Conservation (phyloP, 2,888 invertebrate genomes). For the Elegia similella region DNA sequence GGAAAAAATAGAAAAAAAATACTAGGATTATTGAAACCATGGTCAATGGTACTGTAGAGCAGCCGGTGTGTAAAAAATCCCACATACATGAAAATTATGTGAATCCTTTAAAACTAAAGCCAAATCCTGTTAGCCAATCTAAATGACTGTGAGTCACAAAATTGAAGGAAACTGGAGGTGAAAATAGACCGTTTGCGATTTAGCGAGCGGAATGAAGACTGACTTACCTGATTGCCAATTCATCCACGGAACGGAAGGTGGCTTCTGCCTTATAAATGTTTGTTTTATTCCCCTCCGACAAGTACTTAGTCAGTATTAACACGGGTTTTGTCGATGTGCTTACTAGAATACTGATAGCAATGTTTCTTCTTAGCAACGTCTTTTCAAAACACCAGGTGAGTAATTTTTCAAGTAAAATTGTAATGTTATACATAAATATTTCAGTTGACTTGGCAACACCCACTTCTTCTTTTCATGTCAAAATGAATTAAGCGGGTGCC, state of each 20-base stretch:
- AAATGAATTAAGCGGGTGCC: too few relatives aligned
- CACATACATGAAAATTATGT: too few relatives aligned
- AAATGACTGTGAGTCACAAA: background rate
- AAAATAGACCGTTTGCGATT: constrained; percentile 16
- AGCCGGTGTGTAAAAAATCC: too few relatives aligned
- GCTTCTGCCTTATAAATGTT: constrained; percentile 2
- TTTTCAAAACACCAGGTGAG: too few relatives aligned
- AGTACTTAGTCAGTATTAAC: background rate
- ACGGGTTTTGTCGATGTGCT: background rate
- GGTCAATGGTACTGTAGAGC: too few relatives aligned
- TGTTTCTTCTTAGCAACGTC: background rate
- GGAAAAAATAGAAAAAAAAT: too few relatives aligned
- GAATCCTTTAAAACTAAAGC: too few relatives aligned
- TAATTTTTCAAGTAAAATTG: too few relatives aligned
- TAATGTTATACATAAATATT: too few relatives aligned
- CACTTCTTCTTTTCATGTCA: too few relatives aligned
- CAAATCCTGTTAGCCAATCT: background rate
- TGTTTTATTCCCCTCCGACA: constrained; percentile 9
- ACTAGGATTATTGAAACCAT: too few relatives aligned
- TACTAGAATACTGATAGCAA: background rate
- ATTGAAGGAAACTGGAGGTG: constrained; percentile 14
- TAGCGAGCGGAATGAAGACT: constrained; percentile 16
- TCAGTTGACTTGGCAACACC: too few relatives aligned
- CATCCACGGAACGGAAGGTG: constrained; percentile 30
- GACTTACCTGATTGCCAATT: constrained; percentile 44